A percentile compares a stretch with the other conserved stretches of the same genome.
phyloP scores from a whole-genome alignment of 1,140 invertebrate genomes.

The Linepithema humile region DNA sequence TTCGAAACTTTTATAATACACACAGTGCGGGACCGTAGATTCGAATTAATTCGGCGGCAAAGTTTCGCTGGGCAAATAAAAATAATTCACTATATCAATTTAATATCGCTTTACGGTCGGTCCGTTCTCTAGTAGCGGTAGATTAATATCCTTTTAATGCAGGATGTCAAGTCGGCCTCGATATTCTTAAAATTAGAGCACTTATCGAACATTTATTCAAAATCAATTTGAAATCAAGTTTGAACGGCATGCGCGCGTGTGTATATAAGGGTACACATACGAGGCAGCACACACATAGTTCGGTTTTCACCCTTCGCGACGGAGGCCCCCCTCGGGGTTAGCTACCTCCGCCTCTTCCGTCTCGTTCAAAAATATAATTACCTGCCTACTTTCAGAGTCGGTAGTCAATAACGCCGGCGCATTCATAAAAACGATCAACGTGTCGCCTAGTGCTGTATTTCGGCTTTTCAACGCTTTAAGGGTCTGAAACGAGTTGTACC shows the following conservation, averaged over 20 bases:
- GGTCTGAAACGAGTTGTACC: not conserved
- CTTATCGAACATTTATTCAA: too few relatives aligned
- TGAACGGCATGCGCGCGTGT: not conserved
- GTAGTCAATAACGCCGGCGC: not conserved
- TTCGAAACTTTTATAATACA: slow-evolving; percentile 69
- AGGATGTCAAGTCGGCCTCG: too few relatives aligned
- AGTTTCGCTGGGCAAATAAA: slow-evolving; percentile 73
- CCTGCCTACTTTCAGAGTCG: not conserved
- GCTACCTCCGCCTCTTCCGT: not conserved
- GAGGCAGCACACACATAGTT: not conserved
- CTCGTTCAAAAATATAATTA: slow-evolving; percentile 41
- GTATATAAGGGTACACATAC: not conserved
- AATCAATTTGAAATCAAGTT: too few relatives aligned
- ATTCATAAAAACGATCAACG: not conserved
- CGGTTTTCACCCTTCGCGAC: slow-evolving; percentile 20
- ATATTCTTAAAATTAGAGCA: too few relatives aligned
- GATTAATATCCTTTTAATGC: slow-evolving; percentile 28
- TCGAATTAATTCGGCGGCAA: slow-evolving; percentile 77
- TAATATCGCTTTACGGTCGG: slow-evolving; percentile 69
- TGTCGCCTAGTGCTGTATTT: not conserved
- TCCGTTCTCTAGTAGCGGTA: not conserved
- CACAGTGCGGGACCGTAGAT: slow-evolving; percentile 66
- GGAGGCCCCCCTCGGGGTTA: slow-evolving; percentile 3
- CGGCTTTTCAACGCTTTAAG: not conserved
- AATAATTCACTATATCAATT: slow-evolving; percentile 77